phyloP scores from a whole-genome alignment of 2,113 vertebrate species.

The Bothrops jararaca region DNA sequence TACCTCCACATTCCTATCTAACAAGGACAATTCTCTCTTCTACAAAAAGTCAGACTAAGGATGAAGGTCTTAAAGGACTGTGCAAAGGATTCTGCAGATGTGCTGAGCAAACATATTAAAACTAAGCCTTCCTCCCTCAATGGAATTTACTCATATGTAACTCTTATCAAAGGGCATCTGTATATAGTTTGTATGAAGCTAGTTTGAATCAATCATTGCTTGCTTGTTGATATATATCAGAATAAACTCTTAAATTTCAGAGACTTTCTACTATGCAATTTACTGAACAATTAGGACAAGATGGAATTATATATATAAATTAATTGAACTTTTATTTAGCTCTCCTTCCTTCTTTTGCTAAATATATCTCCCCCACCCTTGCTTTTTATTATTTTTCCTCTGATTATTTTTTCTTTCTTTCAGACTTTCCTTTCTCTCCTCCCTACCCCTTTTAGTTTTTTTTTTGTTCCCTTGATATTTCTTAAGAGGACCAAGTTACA shows the following conservation, averaged over 20 bases:
- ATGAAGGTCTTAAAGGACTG: background rate
- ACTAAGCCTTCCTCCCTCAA: background rate
- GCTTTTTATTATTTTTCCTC: background rate
- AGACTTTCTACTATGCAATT: background rate
- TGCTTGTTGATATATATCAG: background rate
- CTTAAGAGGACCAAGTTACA: background rate
- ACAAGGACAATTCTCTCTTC: no score
- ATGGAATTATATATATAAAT: background rate
- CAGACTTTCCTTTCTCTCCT: background rate
- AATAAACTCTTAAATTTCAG: background rate
- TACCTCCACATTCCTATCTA: background rate
- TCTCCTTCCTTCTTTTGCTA: background rate
- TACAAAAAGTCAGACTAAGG: background rate
- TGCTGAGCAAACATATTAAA: background rate
- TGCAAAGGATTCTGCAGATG: background rate
- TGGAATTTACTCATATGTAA: background rate
- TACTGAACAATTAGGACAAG: background rate
- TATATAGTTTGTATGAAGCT: background rate
- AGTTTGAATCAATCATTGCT: background rate
- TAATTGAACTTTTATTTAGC: background rate
- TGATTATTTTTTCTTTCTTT: background rate
- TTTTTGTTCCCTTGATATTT: background rate
- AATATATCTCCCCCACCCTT: background rate
- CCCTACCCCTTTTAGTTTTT: no score
- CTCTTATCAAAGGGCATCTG: no score